Conservation (phyloP, 2,113 vertebrate species). For the Chrysochloris asiatica region DNA sequence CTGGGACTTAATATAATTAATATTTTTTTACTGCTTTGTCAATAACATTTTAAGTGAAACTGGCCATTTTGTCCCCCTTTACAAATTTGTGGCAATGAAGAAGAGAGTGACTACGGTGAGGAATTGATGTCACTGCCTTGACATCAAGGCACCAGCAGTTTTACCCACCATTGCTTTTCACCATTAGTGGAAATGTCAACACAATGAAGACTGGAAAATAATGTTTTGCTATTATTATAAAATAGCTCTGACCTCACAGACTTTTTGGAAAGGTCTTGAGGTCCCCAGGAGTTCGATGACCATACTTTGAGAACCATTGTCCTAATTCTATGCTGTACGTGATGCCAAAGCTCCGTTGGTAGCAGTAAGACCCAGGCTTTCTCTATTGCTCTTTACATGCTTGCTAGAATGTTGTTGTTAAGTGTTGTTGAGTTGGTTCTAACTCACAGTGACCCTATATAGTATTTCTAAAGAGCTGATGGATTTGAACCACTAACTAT, state of each 20-base stretch:
- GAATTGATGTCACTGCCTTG: background rate
- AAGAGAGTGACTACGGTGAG: background rate
- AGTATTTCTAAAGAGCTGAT: too few species aligned
- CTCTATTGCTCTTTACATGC: background rate
- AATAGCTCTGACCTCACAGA: background rate
- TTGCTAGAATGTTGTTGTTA: background rate
- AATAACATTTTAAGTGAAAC: background rate
- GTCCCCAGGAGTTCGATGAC: background rate
- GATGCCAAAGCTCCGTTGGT: background rate
- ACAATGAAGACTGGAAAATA: background rate
- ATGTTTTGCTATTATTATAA: background rate
- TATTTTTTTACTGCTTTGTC: background rate
- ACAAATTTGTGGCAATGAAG: background rate
- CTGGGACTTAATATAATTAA: slow-evolving; percentile 3
- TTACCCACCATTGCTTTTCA: background rate
- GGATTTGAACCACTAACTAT: too few species aligned
- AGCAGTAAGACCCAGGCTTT: background rate
- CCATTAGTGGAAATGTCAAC: background rate
- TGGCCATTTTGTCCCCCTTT: background rate
- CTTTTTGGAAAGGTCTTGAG: background rate
- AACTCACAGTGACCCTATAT: too few species aligned
- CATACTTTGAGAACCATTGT: background rate
- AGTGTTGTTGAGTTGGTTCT: too few species aligned
- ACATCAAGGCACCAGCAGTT: background rate
- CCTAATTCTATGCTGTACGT: background rate